phyloP scores from a whole-genome alignment of 2,888 invertebrate genomes.

The Andrena marginata region DNA sequence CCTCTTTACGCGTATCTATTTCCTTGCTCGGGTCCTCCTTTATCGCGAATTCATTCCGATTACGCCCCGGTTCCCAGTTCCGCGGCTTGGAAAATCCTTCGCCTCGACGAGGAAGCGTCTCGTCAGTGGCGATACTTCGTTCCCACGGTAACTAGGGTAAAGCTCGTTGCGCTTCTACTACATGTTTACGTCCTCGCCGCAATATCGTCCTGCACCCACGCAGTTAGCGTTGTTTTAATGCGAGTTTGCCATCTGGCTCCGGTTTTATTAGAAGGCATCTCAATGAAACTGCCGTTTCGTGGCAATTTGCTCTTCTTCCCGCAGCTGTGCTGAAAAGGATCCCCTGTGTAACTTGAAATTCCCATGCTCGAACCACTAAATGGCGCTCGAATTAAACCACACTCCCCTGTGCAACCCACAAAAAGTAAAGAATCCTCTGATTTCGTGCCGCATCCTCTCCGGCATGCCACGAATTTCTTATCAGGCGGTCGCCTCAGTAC shows the following conservation, averaged over 20 bases:
- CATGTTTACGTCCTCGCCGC: conserved; percentile 16
- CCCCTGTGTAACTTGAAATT: not conserved
- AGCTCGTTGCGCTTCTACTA: conserved; percentile 20
- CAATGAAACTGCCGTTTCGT: conserved; percentile 22
- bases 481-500: not conserved
- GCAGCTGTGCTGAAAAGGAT: not conserved
- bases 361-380: not conserved
- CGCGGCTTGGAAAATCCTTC: not conserved
- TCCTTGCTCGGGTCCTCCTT: not conserved
- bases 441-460: not conserved
- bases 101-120: not conserved
- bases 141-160: conserved; percentile 17
- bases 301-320: conserved; percentile 5
- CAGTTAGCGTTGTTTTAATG: conserved; percentile 16
- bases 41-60: not conserved
- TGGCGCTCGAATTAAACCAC: not conserved
- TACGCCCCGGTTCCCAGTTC: not conserved
- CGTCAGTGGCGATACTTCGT: conserved; percentile 14
- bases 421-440: not conserved
- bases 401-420: not conserved
- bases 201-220: conserved; percentile 22
- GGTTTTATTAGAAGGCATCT: not conserved
- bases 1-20: not conserved
- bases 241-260: conserved; percentile 22
- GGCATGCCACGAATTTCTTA: not conserved